Base-by-base conservation (phyloP, 2,888 invertebrate genomes). In the Amiota mariae region DNA sequence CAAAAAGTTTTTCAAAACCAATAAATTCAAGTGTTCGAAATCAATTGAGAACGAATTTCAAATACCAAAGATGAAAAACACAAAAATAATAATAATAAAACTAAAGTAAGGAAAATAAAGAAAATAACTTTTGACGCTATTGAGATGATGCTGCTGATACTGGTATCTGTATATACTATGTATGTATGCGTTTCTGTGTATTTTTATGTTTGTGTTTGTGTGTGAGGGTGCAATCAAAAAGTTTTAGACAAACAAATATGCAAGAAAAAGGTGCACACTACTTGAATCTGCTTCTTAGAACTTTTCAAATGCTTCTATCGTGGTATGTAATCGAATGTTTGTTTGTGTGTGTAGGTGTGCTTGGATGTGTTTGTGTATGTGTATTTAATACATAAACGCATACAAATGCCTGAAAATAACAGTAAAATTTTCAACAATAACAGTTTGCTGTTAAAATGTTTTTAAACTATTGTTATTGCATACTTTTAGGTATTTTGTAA, bases 11-110 rank as follows among this genome's bases (percentile, higher is more conserved):
- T 81, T 77, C 80, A 82, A 81, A 82, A 81, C 83, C 83, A 83
- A 83, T 84, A 83, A 83, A 83, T 83, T 84, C 81, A 81, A 83
- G 83, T 83, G 83, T 81, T 82, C 80, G 80, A 81, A 82, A 83
- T 83, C 83, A 82, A 83, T 83, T 83, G 83, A 78, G 78, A 84
- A 82, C 84, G 81, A 83, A 83, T 82, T 83, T 84, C 82, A 78
- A 80, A 79, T 68, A 48, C 66, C 66, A 66, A 66, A 46, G 66
- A 47, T 15, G 66, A 77, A 80, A 77, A 77, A 66, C 47, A 77
- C 75, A 76, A 77, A 67, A 47, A 72, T 47, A 56, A 51, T 12
- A 36, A 61, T n/a, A 59, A 59, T 59, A 59, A 47, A 59, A 59
- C 59, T 75, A 72, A 49, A 51, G n/a, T 46, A 61, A 61, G 48